A percentile compares a stretch with the other conserved stretches of the same genome.
These are phyloP conservation scores for Cyanistes caeruleus DNA, from an alignment of 2,113 vertebrate species.

Conservation along the genomic window DNA sequence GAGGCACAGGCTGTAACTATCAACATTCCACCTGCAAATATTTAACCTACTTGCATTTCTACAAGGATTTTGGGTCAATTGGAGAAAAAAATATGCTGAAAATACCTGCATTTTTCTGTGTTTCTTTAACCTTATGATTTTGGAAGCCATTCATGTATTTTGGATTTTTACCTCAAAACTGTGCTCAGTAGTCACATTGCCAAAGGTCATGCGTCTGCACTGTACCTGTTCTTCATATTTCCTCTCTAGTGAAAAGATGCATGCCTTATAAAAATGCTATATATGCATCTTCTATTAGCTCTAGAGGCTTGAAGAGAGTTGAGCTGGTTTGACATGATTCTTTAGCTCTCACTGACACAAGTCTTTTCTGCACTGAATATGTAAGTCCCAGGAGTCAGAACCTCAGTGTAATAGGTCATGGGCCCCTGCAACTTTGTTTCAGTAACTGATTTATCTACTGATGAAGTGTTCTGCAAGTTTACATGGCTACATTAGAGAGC, in stretches of 20 bases:
- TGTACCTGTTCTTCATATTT: not conserved
- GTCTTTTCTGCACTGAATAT: not conserved
- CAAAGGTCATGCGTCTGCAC: not conserved
- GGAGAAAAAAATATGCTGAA: not conserved
- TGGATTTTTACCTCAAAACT: not conserved
- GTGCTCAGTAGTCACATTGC: not conserved
- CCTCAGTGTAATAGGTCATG: not conserved
- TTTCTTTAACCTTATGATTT: not conserved
- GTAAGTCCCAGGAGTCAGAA: not conserved
- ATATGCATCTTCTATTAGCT: not conserved
- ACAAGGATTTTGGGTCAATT: not conserved
- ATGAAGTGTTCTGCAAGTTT: not conserved
- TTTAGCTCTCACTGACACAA: not conserved
- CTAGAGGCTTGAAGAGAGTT: not conserved
- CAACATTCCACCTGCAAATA: not conserved
- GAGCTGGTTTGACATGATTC: not conserved
- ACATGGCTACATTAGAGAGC: not conserved
- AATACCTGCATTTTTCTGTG: not conserved
- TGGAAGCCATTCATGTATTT: not conserved
- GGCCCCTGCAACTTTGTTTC: not conserved
- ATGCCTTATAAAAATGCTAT: not conserved
- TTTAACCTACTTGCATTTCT: not conserved
- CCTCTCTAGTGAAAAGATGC: fast-evolving
- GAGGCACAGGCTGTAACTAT: not conserved
- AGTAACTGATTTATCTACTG: not conserved